Conservation (phyloP, 2,797 vertebrate species). For the Coendou prehensilis region DNA sequence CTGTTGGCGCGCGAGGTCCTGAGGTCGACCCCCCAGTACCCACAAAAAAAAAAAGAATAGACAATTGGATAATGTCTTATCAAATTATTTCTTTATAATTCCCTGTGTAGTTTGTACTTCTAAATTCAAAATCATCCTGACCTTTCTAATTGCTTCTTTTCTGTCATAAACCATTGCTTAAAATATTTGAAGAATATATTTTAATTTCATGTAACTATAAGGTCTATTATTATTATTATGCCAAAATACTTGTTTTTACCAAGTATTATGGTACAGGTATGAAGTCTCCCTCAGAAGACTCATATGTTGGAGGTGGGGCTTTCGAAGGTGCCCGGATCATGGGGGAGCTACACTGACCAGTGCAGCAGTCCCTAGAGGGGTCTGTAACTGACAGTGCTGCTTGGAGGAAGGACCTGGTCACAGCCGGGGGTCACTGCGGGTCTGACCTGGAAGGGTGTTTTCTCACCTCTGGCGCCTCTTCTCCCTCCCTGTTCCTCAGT, state of each 20-base stretch:
- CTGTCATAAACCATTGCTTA: background rate
- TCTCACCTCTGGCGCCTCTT: background rate
- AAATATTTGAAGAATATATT: background rate
- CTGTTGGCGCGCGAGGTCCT: too few relatives aligned
- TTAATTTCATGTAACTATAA: background rate
- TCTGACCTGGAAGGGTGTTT: background rate
- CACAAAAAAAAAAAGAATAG: background rate
- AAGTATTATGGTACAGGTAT: background rate
- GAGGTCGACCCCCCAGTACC: too few relatives aligned
- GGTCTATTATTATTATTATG: background rate
- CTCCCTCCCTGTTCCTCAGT: too few relatives aligned
- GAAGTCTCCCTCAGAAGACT: background rate
- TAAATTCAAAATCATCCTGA: constrained; percentile 20
- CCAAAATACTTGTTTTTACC: background rate
- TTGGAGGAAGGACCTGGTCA: background rate
- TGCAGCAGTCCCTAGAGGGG: background rate
- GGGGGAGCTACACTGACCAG: background rate
- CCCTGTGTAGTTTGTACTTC: background rate
- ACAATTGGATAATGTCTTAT: background rate
- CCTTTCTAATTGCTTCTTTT: background rate
- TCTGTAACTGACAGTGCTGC: background rate
- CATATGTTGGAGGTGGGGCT: background rate
- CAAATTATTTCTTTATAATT: background rate
- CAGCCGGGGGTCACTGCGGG: background rate
- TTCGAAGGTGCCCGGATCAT: background rate